These are phyloP conservation scores for Mimachlamys varia DNA, from an alignment of 2,888 invertebrate species.

Conservation along the genomic window DNA sequence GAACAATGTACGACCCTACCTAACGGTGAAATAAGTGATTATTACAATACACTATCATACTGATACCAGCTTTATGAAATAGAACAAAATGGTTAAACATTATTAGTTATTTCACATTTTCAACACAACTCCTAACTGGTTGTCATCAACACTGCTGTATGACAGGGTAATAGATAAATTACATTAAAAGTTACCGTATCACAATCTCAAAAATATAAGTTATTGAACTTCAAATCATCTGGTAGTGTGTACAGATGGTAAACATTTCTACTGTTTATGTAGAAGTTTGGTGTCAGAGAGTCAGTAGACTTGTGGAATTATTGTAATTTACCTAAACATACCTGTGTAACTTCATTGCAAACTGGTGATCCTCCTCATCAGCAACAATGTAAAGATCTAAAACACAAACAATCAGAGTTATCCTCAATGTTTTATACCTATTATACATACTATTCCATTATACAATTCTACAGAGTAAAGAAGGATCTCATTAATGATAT, in stretches of 20 bases:
- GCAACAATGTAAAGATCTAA: constrained; percentile 94
- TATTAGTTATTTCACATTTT: too few relatives aligned
- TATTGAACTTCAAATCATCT: too few relatives aligned
- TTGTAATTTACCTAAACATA: constrained; percentile 71
- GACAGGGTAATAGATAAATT: too few relatives aligned
- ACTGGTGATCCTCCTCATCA: constrained; percentile 89
- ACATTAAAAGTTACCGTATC: too few relatives aligned
- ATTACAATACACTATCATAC: background rate
- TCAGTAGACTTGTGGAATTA: background rate
- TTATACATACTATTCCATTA: background rate
- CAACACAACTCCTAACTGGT: too few relatives aligned
- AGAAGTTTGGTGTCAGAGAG: background rate
- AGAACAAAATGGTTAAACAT: background rate
- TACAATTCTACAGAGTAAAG: background rate
- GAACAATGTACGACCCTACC: constrained; percentile 97
- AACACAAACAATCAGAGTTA: constrained; percentile 42
- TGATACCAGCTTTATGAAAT: background rate
- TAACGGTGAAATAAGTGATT: constrained; percentile 56
- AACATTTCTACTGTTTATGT: too few relatives aligned
- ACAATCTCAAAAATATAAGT: too few relatives aligned
- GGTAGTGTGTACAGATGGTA: too few relatives aligned
- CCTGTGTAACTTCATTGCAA: constrained; percentile 96
- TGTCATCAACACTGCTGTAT: too few relatives aligned
- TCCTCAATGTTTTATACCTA: background rate
- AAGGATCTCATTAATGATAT: too few relatives aligned